phyloP scores from a whole-genome alignment of 2,113 vertebrate genomes.

The Drymodes brunneopygia region DNA sequence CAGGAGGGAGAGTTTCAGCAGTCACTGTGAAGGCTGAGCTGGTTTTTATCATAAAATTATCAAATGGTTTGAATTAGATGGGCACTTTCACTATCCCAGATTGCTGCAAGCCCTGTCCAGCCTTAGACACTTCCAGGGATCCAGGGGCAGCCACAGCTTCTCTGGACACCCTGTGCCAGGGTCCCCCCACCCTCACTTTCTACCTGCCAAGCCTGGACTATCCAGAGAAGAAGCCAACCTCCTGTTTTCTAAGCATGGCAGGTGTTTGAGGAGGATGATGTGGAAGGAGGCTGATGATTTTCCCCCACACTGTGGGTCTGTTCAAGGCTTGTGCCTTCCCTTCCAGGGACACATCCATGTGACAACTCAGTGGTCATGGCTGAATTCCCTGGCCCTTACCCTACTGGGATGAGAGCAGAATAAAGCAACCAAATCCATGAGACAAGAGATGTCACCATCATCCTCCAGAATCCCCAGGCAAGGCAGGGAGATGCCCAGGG shows the following conservation, averaged over 20 bases:
- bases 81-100: not conserved
- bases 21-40: not conserved
- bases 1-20: not conserved
- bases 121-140: not conserved
- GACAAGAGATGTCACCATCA: not conserved
- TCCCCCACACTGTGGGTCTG: rapidly evolving
- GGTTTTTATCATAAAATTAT: not conserved
- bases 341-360: not conserved
- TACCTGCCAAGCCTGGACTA: not conserved
- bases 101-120: rapidly evolving
- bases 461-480: not conserved
- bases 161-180: not conserved
- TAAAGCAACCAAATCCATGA: not conserved
- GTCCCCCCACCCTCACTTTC: not conserved
- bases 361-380: not conserved
- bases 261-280: not conserved
- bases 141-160: not conserved
- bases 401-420: not conserved
- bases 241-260: not conserved
- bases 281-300: not conserved
- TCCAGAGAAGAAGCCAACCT: not conserved
- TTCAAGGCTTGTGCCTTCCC: not conserved
- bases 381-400: not conserved
- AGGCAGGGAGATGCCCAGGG: not conserved
- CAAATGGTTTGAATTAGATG: not conserved